Percentiles rank a stretch among this genome's conserved stretches.
Conservation (phyloP, 2,113 vertebrate genomes). For the Eurypyga helias region DNA sequence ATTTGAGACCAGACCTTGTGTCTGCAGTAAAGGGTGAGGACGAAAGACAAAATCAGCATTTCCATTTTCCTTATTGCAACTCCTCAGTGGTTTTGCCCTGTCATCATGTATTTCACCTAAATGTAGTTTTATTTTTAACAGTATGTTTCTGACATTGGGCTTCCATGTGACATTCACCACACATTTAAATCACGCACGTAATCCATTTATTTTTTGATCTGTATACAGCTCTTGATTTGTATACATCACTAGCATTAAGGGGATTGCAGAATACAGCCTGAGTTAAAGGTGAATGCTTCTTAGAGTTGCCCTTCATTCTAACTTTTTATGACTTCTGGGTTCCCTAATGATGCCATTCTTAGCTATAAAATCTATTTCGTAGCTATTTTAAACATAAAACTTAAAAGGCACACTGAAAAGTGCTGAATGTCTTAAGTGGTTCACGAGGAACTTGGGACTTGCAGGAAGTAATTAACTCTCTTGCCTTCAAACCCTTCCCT, state of each 20-base stretch:
- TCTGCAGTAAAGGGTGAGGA: neutral
- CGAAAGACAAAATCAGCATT: neutral
- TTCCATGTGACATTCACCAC: neutral
- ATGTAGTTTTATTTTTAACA: neutral
- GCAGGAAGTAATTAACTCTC: slow-evolving; percentile 34
- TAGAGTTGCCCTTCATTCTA: neutral
- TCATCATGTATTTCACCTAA: neutral
- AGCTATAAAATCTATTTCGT: slow-evolving; percentile 30
- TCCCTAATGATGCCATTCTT: slow-evolving; percentile 7
- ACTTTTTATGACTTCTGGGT: neutral
- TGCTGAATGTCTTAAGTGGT: neutral
- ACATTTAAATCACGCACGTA: accelerated
- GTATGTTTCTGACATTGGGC: neutral
- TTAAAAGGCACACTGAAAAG: slow-evolving; percentile 9
- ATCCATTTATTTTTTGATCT: neutral
- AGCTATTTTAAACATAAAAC: slow-evolving; percentile 31
- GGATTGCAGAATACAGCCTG: neutral
- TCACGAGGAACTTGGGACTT: neutral
- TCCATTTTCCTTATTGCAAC: neutral
- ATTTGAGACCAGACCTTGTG: neutral
- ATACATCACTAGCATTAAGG: neutral
- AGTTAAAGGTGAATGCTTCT: neutral
- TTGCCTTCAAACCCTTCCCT: neutral
- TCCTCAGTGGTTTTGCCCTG: neutral
- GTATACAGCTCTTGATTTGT: neutral